These are phyloP conservation scores for Myiozetetes cayanensis DNA, from an alignment of 2,113 vertebrate species.

Conservation along the genomic window DNA sequence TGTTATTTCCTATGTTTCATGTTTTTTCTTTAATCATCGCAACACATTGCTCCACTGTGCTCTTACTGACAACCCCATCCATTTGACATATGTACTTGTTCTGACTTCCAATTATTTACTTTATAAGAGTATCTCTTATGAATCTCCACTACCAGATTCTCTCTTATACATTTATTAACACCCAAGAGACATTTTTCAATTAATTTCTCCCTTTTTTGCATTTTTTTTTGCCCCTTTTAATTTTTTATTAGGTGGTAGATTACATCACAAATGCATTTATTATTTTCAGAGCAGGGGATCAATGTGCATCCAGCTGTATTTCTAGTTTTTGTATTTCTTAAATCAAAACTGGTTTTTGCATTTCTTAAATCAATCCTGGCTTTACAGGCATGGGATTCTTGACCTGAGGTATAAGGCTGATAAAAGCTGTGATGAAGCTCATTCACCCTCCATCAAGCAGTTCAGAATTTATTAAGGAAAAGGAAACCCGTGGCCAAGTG, in stretches of 20 bases:
- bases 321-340: background rate
- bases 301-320: background rate
- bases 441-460: background rate
- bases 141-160: background rate
- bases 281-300: background rate
- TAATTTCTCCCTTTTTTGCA: background rate
- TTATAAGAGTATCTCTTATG: background rate
- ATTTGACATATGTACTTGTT: background rate
- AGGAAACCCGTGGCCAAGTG: background rate
- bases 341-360: background rate
- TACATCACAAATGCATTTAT: background rate
- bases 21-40: background rate
- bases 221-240: background rate
- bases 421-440: background rate
- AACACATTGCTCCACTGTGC: background rate
- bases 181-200: background rate
- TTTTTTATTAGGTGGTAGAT: background rate
- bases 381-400: background rate
- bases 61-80: background rate
- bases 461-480: background rate
- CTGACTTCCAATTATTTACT: background rate
- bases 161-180: background rate
- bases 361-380: background rate
- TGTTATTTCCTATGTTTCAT: background rate
- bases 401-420: background rate